These are phyloP conservation scores for Seriola dumerili DNA, from an alignment of 2,113 vertebrate genomes.

Conservation along the genomic window DNA sequence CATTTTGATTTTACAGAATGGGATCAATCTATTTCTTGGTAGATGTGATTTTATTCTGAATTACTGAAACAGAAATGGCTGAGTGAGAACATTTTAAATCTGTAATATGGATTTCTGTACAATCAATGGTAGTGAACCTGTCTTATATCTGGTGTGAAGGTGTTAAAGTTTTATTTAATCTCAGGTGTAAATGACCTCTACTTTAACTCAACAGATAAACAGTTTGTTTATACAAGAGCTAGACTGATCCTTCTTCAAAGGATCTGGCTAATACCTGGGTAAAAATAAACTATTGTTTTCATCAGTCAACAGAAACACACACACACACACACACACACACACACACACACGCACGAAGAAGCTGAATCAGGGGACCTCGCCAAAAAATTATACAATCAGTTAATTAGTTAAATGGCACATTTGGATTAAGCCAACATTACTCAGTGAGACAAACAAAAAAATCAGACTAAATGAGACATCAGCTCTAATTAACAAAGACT, in stretches of 20 bases:
- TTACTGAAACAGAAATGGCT: no score
- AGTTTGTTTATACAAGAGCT: not conserved
- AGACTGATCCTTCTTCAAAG: not conserved
- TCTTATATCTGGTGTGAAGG: constrained; percentile 10
- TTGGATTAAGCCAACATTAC: constrained; percentile 34
- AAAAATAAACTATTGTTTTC: constrained; percentile 15
- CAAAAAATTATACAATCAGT: constrained; percentile 48
- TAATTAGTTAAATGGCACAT: constrained; percentile 51
- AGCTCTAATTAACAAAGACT: constrained; percentile 62
- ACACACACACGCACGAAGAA: constrained; percentile 7
- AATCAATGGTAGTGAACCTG: not conserved
- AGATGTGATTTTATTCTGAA: not conserved
- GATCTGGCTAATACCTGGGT: constrained; percentile 10
- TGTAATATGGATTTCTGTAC: not conserved
- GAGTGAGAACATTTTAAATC: not conserved
- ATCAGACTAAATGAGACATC: constrained; percentile 68
- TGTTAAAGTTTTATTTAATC: not conserved
- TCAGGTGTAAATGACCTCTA: not conserved
- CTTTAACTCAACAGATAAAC: not conserved
- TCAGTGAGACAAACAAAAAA: not conserved
- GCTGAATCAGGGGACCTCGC: constrained; percentile 7
- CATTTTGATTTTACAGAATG: not conserved
- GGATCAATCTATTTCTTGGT: constrained; percentile 17
- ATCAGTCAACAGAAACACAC: constrained; percentile 10
- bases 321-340: constrained; percentile 13